These are phyloP conservation scores for Spea bombifrons DNA, from an alignment of 2,113 vertebrate genomes.

Conservation along the genomic window DNA sequence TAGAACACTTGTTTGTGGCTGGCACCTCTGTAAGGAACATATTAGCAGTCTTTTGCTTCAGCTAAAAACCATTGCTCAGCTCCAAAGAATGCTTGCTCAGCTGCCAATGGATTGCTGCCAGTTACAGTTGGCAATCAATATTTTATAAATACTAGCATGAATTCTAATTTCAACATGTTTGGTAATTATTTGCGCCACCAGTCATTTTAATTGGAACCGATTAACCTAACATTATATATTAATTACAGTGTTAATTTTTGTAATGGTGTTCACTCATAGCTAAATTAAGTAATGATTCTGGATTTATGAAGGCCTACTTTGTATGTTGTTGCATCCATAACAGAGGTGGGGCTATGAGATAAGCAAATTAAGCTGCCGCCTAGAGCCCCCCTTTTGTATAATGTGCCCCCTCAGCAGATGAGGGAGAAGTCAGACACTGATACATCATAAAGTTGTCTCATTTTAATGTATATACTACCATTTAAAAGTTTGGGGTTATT, in stretches of 20 bases:
- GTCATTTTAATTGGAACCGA: slow-evolving; percentile 49
- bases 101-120: slow-evolving; percentile 30
- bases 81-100: slow-evolving; percentile 10
- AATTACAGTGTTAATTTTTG: slow-evolving; percentile 9
- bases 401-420: too few species aligned
- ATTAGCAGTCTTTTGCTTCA: slow-evolving; percentile 30
- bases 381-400: too few species aligned
- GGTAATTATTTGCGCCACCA: slow-evolving; percentile 41
- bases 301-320: too few species aligned
- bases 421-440: too few species aligned
- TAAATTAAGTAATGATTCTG: background rate
- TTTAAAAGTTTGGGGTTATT: too few species aligned
- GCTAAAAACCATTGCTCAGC: slow-evolving; percentile 27
- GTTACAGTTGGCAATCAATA: slow-evolving; percentile 43
- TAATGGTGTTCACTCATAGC: background rate
- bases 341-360: too few species aligned
- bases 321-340: too few species aligned
- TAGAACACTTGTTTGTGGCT: slow-evolving; percentile 6
- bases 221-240: slow-evolving; percentile 52
- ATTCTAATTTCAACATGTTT: slow-evolving; percentile 37
- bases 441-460: too few species aligned
- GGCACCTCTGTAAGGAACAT: slow-evolving; percentile 30
- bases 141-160: slow-evolving; percentile 33
- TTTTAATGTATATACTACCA: too few species aligned
- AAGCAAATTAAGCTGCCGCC: too few species aligned